Base-by-base conservation (phyloP, 2,113 vertebrate genomes). In the Xenopus borealis region DNA sequence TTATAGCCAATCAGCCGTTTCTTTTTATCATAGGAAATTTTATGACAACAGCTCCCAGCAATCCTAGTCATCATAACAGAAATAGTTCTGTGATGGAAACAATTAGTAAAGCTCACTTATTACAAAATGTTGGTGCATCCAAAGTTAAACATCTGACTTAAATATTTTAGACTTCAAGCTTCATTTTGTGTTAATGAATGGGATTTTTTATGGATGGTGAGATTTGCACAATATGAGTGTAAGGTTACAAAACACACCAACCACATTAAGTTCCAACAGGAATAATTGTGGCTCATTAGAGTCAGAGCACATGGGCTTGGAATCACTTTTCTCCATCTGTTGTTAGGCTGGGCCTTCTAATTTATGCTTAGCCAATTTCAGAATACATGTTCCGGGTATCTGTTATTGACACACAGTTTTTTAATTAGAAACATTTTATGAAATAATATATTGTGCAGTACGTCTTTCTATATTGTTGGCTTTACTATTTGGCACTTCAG, bases 1-100 rank as follows among this genome's bases (percentile, higher is more conserved):
- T 33, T n/a, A 19, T 66, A 63, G 30, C 73, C 73, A 76, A 76
- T 76, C 73, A 69, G 66, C 45, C 50, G 19, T 66, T 69, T 47
- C 50, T 19, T 17, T 33, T 19, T 33, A 23, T 66, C 4, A 12
- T 33, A 53, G 66, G 58, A 10, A 40, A 40, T 7, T 40, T 40
- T 40, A 40, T 40, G 33, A 40, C 33, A 40, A 9, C 58, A 76
- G 10, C 27, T 7, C 27, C 27, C 10, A 59, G 27, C 69, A 68
- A 27, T 62, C n/a, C 27, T 68, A 61, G 33, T 40, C 33, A 69
- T 33, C 5, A 27, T 50, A 62, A 55, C 65, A 33, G 40, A 76
- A 69, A 69, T 44, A 63, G 12, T 19, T 62, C 23, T 76, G 73
- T 55, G 66, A 58, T 69, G 2, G 12, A 40, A 40, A 40, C 33